A percentile compares a stretch with the other conserved stretches of the same genome.
Evolutionary conservation across 2,113 vertebrate species (phyloP).

Genomic region (Odocoileus virginianus): DNA sequence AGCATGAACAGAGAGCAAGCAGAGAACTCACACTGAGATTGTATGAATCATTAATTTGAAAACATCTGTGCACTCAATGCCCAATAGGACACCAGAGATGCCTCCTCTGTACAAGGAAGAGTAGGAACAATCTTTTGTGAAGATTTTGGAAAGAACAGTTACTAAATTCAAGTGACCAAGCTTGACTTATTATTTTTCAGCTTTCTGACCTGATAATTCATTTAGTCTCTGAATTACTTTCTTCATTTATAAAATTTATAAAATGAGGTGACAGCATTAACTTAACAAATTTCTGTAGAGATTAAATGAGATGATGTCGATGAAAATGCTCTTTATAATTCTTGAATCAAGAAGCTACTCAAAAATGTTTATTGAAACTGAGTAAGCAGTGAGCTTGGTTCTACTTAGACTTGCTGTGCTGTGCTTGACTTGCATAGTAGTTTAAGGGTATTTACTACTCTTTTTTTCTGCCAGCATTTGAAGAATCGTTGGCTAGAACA

Average conservation of each 20-base stretch:
- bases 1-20: neutral
- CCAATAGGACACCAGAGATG: neutral
- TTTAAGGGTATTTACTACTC: conserved; percentile 4
- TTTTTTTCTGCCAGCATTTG: conserved; percentile 82
- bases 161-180: neutral
- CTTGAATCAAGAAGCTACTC: neutral
- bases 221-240: neutral
- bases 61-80: neutral
- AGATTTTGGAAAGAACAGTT: neutral
- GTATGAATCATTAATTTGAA: neutral
- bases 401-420: neutral
- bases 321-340: neutral
- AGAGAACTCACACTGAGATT: neutral
- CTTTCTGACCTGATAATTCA: neutral
- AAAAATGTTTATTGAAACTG: neutral
- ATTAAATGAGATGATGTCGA: neutral
- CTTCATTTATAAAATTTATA: neutral
- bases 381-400: neutral
- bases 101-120: neutral
- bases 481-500: conserved; percentile 90
- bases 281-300: neutral
- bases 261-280: neutral
- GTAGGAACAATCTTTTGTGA: neutral
- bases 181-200: neutral
- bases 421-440: neutral